Evolutionary conservation across 2,113 vertebrate genomes (phyloP).

Genomic region (Oryzias javanicus): DNA sequence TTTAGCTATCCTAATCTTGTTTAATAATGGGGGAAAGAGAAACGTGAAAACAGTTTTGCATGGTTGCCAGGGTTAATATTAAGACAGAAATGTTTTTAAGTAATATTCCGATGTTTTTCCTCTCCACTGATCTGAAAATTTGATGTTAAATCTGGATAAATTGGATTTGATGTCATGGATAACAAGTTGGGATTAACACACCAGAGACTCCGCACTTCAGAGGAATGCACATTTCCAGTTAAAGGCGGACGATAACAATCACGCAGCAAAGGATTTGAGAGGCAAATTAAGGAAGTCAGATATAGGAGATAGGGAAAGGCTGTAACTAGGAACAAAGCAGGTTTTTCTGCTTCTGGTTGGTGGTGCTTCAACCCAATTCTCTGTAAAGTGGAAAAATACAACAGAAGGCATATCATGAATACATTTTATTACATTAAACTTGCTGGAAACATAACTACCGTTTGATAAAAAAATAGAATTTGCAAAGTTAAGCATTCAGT

Average conservation of each 20-base stretch:
- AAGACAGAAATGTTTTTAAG: constrained; percentile 43
- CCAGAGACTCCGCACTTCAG: constrained; percentile 22
- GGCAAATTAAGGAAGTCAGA: constrained; percentile 62
- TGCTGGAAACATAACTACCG: constrained; percentile 30
- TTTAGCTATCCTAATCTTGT: constrained; percentile 62
- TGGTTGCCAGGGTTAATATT: constrained; percentile 36
- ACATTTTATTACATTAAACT: constrained; percentile 56
- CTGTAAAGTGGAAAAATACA: constrained; percentile 34
- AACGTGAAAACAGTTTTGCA: constrained; percentile 39
- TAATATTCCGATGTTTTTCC: constrained; percentile 59
- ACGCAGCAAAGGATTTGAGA: constrained; percentile 47
- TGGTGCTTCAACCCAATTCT: constrained; percentile 30
- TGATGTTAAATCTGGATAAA: constrained; percentile 66
- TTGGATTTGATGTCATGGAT: constrained; percentile 68
- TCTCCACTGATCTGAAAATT: constrained; percentile 58
- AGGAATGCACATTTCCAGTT: constrained; percentile 42
- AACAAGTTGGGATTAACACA: constrained; percentile 68
- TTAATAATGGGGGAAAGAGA: constrained; percentile 44
- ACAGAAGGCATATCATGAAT: constrained; percentile 52
- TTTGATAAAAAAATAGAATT: constrained; percentile 19
- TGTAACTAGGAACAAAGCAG: constrained; percentile 47
- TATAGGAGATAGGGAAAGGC: constrained; percentile 53
- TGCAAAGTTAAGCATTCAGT: constrained; percentile 15
- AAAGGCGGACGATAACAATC: constrained; percentile 27
- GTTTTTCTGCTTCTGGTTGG: constrained; percentile 21